Percentiles rank a stretch among this genome's conserved stretches.
phyloP scores from a whole-genome alignment of 2,888 invertebrate genomes.

The Pemphredon lugubris region DNA sequence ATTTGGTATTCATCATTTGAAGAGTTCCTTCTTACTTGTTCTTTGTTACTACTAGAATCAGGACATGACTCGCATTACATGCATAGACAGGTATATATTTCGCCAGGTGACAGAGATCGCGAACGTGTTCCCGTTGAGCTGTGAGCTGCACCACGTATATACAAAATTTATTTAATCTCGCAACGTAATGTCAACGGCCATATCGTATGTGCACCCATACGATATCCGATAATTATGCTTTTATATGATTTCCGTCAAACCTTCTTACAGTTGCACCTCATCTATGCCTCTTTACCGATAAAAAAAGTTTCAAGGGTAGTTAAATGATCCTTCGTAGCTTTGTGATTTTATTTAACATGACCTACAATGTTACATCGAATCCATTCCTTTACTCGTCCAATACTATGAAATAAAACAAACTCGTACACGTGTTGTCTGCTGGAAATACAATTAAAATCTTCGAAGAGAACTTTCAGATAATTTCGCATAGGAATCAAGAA shows the following conservation, averaged over 20 bases:
- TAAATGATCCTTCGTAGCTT: background rate
- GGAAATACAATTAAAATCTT: constrained; percentile 2
- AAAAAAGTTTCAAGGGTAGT: background rate
- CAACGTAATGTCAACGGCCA: background rate
- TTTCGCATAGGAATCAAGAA: no score
- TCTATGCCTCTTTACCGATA: no score
- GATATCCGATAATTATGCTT: background rate
- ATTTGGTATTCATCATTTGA: no score
- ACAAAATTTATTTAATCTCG: constrained; percentile 33
- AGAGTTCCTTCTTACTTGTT: no score
- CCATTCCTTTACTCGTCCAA: background rate
- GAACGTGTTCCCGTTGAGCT: constrained; percentile 44
- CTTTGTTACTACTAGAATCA: background rate
- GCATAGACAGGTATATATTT: constrained; percentile 6
- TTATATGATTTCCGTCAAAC: background rate
- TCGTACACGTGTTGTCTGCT: background rate
- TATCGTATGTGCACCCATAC: no score
- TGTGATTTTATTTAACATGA: background rate
- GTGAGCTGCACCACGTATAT: constrained; percentile 46
- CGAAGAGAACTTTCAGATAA: no score
- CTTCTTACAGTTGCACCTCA: background rate
- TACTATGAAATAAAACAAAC: background rate
- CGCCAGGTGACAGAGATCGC: constrained; percentile 48
- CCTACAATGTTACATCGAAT: background rate
- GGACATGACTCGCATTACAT: constrained; percentile 5